Percentiles rank a stretch among this genome's conserved stretches.
Evolutionary conservation across 2,888 invertebrate species (phyloP).

Genomic region (Eilema sororculum): DNA sequence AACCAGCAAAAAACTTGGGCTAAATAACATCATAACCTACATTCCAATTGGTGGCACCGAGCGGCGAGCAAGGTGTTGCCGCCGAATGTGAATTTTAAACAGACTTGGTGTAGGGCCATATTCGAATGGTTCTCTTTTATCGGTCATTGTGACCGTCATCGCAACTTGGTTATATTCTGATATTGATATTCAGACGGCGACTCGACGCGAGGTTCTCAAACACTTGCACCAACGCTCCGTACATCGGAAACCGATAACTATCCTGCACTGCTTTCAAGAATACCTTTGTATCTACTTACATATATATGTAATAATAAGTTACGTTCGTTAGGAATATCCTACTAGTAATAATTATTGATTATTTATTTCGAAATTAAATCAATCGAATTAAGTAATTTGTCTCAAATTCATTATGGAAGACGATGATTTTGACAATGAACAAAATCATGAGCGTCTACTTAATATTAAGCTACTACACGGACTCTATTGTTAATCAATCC

Average conservation of each 20-base stretch:
- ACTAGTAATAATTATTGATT: not conserved
- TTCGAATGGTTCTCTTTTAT: slow-evolving; percentile 82
- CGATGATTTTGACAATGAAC: slow-evolving; percentile 36
- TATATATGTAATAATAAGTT: not conserved
- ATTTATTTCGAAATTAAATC: not conserved
- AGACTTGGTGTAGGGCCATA: slow-evolving; percentile 78
- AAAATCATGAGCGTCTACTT: slow-evolving; percentile 60
- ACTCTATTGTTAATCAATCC: slow-evolving; percentile 66
- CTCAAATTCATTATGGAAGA: slow-evolving; percentile 22
- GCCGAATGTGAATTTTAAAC: slow-evolving; percentile 83
- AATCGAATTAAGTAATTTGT: too few species aligned
- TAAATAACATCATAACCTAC: slow-evolving; percentile 86
- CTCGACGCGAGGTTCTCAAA: slow-evolving; percentile 74
- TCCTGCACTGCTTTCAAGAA: slow-evolving; percentile 49
- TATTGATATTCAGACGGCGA: slow-evolving; percentile 84
- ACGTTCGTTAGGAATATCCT: not conserved
- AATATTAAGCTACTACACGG: too few species aligned
- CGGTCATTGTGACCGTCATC: slow-evolving; percentile 80
- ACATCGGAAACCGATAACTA: slow-evolving; percentile 72
- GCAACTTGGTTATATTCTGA: slow-evolving; percentile 75
- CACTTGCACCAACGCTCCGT: slow-evolving; percentile 68
- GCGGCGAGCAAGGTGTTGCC: slow-evolving; percentile 66
- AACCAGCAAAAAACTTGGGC: slow-evolving; percentile 79
- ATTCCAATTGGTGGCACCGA: slow-evolving; percentile 77
- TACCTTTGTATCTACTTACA: slow-evolving; percentile 24